Conservation (phyloP, 2,797 vertebrate genomes). For the Adrianichthys oophorus region DNA sequence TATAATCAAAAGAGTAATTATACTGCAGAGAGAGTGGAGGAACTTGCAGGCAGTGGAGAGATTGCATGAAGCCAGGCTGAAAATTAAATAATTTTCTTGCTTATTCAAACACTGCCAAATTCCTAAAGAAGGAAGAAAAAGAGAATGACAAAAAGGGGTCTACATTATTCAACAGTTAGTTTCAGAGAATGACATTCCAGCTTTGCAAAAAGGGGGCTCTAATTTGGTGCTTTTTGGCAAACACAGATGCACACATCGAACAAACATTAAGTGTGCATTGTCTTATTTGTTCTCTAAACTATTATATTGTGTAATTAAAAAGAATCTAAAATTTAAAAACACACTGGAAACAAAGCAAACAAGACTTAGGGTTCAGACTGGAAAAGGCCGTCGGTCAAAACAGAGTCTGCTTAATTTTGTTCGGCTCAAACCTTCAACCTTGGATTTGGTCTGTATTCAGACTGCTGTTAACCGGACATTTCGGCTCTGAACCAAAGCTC, state of each 20-base stretch:
- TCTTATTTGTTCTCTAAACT: neutral
- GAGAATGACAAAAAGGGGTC: conserved; percentile 36
- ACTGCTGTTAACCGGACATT: too few relatives aligned
- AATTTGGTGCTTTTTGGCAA: conserved; percentile 38
- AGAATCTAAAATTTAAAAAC: neutral
- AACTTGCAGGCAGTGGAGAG: conserved; percentile 18
- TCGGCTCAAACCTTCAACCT: too few relatives aligned
- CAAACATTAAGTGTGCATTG: conserved; percentile 1
- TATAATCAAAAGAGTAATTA: conserved; percentile 14
- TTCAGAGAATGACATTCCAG: conserved; percentile 39
- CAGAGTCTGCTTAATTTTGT: too few relatives aligned
- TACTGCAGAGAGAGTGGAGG: neutral
- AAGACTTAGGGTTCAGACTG: too few relatives aligned
- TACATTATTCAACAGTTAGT: conserved; percentile 61
- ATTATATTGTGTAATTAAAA: too few relatives aligned
- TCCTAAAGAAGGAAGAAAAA: conserved; percentile 13
- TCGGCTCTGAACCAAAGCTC: too few relatives aligned
- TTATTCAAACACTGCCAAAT: conserved; percentile 42
- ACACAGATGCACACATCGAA: conserved; percentile 20
- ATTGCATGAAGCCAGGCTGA: conserved; percentile 23
- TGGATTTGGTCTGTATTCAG: too few relatives aligned
- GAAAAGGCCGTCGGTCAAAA: too few relatives aligned
- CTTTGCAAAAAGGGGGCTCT: conserved; percentile 29
- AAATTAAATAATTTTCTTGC: conserved; percentile 26
- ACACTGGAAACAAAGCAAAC: neutral